Conservation (phyloP, 1,140 invertebrate species). For the Solenopsis fugax region DNA sequence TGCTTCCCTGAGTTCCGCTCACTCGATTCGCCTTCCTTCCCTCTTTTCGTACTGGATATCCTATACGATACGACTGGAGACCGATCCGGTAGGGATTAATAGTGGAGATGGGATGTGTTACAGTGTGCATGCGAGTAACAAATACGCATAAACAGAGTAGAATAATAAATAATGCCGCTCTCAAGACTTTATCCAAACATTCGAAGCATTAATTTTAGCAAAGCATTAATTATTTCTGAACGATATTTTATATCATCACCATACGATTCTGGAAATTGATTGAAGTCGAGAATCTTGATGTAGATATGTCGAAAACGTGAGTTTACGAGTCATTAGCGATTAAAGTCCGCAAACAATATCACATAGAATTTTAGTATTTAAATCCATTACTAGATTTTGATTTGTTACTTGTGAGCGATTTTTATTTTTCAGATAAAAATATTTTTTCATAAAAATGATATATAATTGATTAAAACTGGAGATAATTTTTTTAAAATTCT, state of each 20-base stretch:
- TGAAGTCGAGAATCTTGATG: not conserved
- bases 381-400: not conserved
- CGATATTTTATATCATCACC: not conserved
- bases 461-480: not conserved
- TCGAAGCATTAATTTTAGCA: not conserved
- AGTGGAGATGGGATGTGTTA: conserved; percentile 40
- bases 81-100: conserved; percentile 79
- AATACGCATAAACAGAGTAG: conserved; percentile 12
- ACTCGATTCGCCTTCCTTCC: conserved; percentile 59
- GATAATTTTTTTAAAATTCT: not conserved
- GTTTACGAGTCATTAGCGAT: not conserved
- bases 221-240: not conserved
- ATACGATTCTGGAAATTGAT: not conserved
- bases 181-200: not conserved
- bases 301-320: not conserved
- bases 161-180: not conserved
- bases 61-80: conserved; percentile 60
- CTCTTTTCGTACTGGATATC: conserved; percentile 47
- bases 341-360: not conserved
- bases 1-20: conserved; percentile 47
- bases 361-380: not conserved
- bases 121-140: not conserved
- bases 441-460: not conserved
- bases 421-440: not conserved
- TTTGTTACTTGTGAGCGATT: not conserved